Evolutionary conservation across 2,797 vertebrate species (phyloP), one percentile per base, ranked within the genome.

Genomic region (Dermochelys coriacea): DNA sequence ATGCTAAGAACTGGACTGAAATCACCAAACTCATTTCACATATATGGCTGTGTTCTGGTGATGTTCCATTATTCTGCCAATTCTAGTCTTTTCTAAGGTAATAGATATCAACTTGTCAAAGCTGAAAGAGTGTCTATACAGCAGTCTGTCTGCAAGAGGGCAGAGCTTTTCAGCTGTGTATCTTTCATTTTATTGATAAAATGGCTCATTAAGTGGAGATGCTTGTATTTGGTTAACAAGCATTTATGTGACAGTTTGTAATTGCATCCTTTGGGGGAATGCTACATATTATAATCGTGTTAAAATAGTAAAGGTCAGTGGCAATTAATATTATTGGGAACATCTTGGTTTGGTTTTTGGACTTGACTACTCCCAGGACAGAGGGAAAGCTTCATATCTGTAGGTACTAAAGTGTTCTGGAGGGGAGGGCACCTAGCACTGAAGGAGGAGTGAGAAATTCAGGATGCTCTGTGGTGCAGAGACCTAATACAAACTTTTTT

Each of bases 401-500:
- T 75, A 29, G 3, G 12, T 86, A 29, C 1, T 2, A 55, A 41
- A 57, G 25, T 55, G 27, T 85, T 50, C 47, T 90, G 54, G n/a
- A 64, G 34, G 71, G 57, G 86, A 94, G 51, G 2, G 10, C 85
- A 7, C 84, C 90, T 91, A 49, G 0, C 0, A 82, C 50, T 34
- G 52, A 14, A 59, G 68, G 71, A 83, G 25, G 29, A 10, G 64
- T 68, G 27, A 19, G 14, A 84, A 37, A 45, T 88, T 83, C 78
- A 94, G 47, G 54, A 84, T 45, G 88, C n/a, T 47, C 74, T 91
- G 94, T 59, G 88, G 34, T 47, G 51, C 93, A 87, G 59, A 61
- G 85, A 57, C 89, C 47, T 84, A 88, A 84, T 92, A 78, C 94
- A 95, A 90, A 74, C 49, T 51, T 91, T 19, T 71, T 93, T 89